Percentiles rank a stretch among this genome's conserved stretches.
Conservation (phyloP, 2,113 vertebrate species). For the Dascyllus trimaculatus region DNA sequence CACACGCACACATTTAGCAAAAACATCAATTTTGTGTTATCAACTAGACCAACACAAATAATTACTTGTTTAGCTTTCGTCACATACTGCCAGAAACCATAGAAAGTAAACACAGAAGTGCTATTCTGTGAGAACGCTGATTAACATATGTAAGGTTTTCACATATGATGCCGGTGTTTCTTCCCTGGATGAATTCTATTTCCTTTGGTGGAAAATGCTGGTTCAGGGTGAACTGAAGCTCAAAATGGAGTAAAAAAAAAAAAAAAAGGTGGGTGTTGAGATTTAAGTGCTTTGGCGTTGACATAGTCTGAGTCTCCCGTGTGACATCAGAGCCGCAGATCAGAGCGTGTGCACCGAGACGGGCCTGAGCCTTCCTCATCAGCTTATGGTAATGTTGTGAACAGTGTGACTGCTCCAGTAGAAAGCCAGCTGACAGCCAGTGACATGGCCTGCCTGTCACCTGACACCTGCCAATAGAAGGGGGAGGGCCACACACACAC, state of each 20-base stretch:
- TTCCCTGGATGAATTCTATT: background rate
- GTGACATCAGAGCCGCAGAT: conserved; percentile 63
- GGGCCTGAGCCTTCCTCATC: conserved; percentile 67
- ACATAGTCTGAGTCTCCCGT: conserved; percentile 35
- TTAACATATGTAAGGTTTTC: too few species aligned
- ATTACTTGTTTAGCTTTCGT: too few species aligned
- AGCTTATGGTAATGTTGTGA: conserved; percentile 81
- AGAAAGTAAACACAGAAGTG: too few species aligned
- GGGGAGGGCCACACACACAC: conserved; percentile 54
- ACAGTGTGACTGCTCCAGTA: conserved; percentile 79
- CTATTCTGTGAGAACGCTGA: too few species aligned
- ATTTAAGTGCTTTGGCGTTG: conserved; percentile 34
- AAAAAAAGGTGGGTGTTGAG: conserved; percentile 30
- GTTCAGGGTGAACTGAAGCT: background rate
- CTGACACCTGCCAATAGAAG: conserved; percentile 85
- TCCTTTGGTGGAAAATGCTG: background rate
- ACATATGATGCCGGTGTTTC: background rate
- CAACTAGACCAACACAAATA: too few species aligned
- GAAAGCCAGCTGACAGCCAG: conserved; percentile 85
- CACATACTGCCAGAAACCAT: too few species aligned
- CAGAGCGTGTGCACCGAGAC: conserved; percentile 51
- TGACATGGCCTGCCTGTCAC: conserved; percentile 83
- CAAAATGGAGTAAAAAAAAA: background rate
- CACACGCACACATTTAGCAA: too few species aligned
- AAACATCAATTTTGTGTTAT: too few species aligned